phyloP scores from a whole-genome alignment of 2,888 invertebrate species.

The Luperina nickerlii region DNA sequence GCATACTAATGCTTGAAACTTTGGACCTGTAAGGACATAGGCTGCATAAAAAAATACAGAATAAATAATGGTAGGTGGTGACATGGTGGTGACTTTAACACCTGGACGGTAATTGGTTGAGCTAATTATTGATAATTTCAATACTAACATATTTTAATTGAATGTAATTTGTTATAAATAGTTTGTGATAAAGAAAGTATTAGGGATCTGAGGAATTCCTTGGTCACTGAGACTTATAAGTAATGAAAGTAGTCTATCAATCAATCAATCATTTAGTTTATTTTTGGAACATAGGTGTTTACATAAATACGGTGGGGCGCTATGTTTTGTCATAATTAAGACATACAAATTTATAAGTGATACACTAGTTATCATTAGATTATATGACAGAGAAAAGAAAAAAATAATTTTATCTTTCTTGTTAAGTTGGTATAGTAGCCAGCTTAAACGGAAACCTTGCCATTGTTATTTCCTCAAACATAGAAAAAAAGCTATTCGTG shows the following conservation, averaged over 20 bases:
- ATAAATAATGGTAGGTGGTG: constrained; percentile 32
- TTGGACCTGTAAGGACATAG: constrained; percentile 33
- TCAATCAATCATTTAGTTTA: no score
- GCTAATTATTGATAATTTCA: constrained; percentile 40
- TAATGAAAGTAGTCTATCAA: background rate
- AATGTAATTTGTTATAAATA: constrained; percentile 22
- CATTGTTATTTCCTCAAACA: constrained; percentile 7
- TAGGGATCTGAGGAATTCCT: background rate
- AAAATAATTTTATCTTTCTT: background rate
- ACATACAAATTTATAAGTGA: no score
- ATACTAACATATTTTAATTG: constrained; percentile 33
- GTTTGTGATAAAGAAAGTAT: background rate
- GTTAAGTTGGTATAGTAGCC: no score
- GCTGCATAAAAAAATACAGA: constrained; percentile 46
- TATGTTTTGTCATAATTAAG: no score
- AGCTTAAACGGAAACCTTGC: background rate
- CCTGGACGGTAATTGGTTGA: constrained; percentile 51
- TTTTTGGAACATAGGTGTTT: no score
- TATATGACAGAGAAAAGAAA: no score
- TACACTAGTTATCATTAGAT: no score
- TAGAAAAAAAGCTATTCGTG: constrained; percentile 1
- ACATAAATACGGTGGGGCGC: no score
- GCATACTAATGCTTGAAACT: constrained; percentile 59
- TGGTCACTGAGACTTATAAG: background rate
- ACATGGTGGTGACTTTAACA: constrained; percentile 41